Conservation (phyloP, 2,797 vertebrate genomes). For the Nothura maculosa region DNA sequence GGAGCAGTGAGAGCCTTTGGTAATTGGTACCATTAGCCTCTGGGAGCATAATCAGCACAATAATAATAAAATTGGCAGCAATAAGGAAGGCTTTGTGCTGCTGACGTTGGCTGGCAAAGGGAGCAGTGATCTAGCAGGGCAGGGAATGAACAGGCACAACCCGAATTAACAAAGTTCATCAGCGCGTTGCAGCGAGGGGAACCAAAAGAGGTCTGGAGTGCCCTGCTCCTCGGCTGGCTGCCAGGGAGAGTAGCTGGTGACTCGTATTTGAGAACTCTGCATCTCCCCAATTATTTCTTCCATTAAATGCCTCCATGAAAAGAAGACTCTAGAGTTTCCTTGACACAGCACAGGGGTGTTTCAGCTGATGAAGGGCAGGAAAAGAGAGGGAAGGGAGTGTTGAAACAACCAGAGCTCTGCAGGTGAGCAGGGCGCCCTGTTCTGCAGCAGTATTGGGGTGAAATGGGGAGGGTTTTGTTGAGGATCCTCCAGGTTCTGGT, state of each 20-base stretch:
- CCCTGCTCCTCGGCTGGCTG: neutral
- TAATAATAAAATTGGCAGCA: conserved; percentile 54
- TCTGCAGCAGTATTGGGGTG: neutral
- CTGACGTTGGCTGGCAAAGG: conserved; percentile 36
- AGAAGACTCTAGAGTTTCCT: neutral
- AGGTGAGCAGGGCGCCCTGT: fast-evolving
- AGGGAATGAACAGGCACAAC: conserved; percentile 40
- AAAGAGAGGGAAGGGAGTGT: neutral
- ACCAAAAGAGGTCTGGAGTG: neutral
- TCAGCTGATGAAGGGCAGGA: neutral
- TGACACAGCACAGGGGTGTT: neutral
- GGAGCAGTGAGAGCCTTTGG: conserved; percentile 42
- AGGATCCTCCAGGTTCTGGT: neutral
- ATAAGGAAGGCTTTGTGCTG: conserved; percentile 37
- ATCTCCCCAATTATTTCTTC: neutral
- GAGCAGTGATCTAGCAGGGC: conserved; percentile 25
- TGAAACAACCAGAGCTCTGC: neutral
- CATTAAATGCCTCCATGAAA: neutral
- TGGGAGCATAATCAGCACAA: conserved; percentile 23
- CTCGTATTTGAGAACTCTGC: neutral
- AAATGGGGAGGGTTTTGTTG: neutral
- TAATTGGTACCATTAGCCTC: conserved; percentile 52
- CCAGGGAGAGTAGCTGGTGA: neutral
- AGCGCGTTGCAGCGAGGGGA: conserved; percentile 7
- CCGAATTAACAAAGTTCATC: conserved; percentile 62